These are phyloP conservation scores for Pogonocichla stellata DNA, from an alignment of 2,113 vertebrate species.

Conservation along the genomic window DNA sequence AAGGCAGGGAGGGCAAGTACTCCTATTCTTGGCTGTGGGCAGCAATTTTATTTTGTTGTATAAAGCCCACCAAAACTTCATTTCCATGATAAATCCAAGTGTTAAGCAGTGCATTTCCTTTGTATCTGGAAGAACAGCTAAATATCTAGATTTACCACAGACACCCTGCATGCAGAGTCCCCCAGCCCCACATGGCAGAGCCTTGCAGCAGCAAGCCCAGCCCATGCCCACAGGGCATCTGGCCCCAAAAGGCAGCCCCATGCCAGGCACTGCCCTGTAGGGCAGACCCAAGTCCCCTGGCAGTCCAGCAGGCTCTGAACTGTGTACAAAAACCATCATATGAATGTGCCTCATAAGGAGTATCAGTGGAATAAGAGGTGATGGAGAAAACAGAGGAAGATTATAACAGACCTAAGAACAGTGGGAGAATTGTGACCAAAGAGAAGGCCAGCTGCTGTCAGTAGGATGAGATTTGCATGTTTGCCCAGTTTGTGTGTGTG, in stretches of 20 bases:
- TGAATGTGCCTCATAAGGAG: not conserved
- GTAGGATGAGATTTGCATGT: not conserved
- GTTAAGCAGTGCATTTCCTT: not conserved
- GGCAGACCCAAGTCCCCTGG: not conserved
- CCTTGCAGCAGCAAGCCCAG: not conserved
- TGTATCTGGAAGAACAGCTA: not conserved
- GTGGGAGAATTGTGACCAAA: not conserved
- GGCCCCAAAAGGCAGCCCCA: not conserved
- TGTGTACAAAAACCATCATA: not conserved
- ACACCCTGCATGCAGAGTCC: not conserved
- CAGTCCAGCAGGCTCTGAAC: not conserved
- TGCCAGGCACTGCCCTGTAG: not conserved
- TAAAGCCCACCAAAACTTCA: not conserved
- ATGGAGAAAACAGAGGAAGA: not conserved
- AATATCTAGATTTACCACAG: not conserved
- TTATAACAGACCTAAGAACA: not conserved
- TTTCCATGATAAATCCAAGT: not conserved
- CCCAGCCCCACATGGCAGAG: not conserved
- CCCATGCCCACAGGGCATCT: rapidly evolving
- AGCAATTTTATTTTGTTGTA: not conserved
- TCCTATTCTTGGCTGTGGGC: not conserved
- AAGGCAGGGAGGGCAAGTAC: not conserved
- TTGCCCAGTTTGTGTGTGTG: not conserved
- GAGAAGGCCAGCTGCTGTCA: not conserved
- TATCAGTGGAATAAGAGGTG: not conserved